Evolutionary conservation across 2,888 invertebrate species (phyloP), one percentile per base, ranked within the genome.

Genomic region (Thymelicus acteon): DNA sequence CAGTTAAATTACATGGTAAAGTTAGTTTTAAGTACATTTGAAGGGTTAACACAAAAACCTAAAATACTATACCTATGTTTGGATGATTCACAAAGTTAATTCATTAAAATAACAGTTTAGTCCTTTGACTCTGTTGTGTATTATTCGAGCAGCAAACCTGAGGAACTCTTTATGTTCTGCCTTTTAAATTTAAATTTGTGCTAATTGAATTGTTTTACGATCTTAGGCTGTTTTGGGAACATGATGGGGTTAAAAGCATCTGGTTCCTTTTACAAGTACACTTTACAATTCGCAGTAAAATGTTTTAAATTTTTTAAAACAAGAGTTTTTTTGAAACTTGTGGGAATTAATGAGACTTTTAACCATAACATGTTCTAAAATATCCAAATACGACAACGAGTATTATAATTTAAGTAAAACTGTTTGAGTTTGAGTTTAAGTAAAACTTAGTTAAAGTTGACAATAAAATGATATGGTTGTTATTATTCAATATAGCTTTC

Each of bases 171-270:
- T 60, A 70, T 31, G 48, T 58, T 15, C 71, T 58, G 73, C 72
- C 73, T 77, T 79, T 82, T 82, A 83, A 81, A 86, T 87, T 86
- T 79, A 85, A 88, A 90, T 88, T 85, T 87, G 89, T 87, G 87
- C 75, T 76, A 82, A 82, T 83, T 64, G 73, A 74, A 77, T 77
- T 78, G 75, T 77, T 78, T 74, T 76, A 76, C 70, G 64, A 60
- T 60, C 63, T 64, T 24, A 58, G 63, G 58, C 49, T 70, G 70
- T 64, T 70, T 70, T 60, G 52, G 52, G 60, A 58, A 49, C 49
- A 70, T 31, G 70, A 52, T 58, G 37, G 52, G 39, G 70, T 60
- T 65, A 60, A 60, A 65, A 70, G 52, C 47, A 31, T 64, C 54
- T 57, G 44, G 61, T 57, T 48, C 39, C 63, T n/a, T 57, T 70